These are phyloP conservation scores for Cephalotes varians DNA, from an alignment of 2,888 invertebrate genomes.

Conservation along the genomic window DNA sequence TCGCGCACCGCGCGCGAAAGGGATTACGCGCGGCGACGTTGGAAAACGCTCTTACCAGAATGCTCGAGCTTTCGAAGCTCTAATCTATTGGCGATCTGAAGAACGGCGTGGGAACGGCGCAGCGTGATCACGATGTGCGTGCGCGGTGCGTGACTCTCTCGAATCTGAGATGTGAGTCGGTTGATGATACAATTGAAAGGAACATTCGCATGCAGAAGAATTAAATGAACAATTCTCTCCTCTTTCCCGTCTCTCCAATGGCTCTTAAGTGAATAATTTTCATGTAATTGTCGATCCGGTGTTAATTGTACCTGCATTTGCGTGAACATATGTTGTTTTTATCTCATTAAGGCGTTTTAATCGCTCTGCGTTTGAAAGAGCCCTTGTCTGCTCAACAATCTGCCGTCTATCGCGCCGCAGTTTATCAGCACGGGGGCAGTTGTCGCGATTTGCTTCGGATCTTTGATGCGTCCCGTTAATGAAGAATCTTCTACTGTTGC, in stretches of 20 bases:
- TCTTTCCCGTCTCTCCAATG: background rate
- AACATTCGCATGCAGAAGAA: background rate
- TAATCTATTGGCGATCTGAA: conserved; percentile 75
- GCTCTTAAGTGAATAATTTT: background rate
- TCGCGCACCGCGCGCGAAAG: conserved; percentile 58
- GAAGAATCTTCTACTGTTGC: background rate
- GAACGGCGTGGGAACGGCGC: conserved; percentile 76
- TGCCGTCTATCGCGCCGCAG: background rate
- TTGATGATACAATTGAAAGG: background rate
- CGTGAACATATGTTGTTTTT: conserved; percentile 6
- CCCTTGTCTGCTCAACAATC: conserved; percentile 52
- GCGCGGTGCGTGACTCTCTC: conserved; percentile 45
- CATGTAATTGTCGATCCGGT: background rate
- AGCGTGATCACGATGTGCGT: conserved; percentile 31
- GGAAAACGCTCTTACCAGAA: conserved; percentile 56
- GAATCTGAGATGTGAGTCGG: background rate
- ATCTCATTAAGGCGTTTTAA: conserved; percentile 48
- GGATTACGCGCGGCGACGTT: conserved; percentile 69
- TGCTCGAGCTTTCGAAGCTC: conserved; percentile 68
- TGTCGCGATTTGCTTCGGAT: background rate
- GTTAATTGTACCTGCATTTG: background rate
- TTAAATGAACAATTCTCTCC: background rate
- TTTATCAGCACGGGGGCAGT: background rate
- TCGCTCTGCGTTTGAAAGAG: background rate
- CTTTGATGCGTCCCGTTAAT: background rate